These are phyloP conservation scores for Hetaerina titia DNA, from an alignment of 2,888 invertebrate genomes.

Conservation along the genomic window DNA sequence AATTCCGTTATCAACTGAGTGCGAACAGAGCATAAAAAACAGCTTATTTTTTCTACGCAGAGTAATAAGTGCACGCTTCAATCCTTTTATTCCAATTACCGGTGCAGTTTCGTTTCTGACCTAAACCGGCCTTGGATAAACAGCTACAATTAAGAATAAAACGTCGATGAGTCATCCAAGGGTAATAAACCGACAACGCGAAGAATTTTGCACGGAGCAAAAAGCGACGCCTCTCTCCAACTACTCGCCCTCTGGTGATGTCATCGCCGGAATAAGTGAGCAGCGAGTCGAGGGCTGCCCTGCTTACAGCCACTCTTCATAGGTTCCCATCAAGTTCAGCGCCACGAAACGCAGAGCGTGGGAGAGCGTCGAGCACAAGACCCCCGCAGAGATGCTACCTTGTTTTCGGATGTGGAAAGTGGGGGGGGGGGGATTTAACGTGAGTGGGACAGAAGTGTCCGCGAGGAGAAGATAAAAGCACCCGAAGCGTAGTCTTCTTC, in stretches of 20 bases:
- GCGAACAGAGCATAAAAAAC: neutral
- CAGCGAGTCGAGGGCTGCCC: neutral
- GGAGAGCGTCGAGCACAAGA: neutral
- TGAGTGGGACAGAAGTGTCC: conserved; percentile 30
- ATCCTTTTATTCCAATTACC: neutral
- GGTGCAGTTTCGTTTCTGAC: too few relatives aligned
- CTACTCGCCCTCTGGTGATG: conserved; percentile 34
- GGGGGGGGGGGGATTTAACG: neutral
- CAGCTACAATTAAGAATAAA: too few relatives aligned
- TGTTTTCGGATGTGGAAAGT: conserved; percentile 14
- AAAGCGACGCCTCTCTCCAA: neutral
- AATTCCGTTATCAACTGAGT: neutral
- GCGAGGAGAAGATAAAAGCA: neutral
- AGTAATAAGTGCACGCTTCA: neutral
- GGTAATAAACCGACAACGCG: neutral
- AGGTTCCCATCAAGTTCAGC: conserved; percentile 45
- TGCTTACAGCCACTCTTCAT: neutral
- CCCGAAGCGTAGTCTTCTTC: neutral
- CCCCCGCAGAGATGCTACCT: conserved; percentile 30
- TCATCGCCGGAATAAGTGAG: conserved; percentile 60
- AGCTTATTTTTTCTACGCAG: neutral
- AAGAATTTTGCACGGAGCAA: neutral
- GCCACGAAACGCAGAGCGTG: neutral
- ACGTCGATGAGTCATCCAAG: neutral
- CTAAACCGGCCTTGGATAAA: neutral